Base-by-base conservation (phyloP, 1,140 invertebrate genomes). In the Campoletis sonorensis region DNA sequence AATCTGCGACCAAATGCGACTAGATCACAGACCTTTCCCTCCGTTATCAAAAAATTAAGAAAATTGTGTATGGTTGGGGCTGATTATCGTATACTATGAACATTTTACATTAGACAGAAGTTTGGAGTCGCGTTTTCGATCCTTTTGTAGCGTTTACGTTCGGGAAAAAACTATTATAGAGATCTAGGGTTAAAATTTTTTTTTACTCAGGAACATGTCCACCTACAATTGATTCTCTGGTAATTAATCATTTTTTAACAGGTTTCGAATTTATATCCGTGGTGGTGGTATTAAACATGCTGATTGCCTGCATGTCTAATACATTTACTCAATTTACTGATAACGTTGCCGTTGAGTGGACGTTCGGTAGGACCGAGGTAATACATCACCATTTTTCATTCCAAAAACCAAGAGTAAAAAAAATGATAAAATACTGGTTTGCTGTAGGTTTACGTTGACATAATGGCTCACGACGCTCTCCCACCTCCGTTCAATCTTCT, bases 301-400 rank as follows among this genome's bases (percentile, higher is more conserved):
- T 96, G 33, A 96, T 96, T 83, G 96, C 95, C 5, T 95, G 95
- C 86, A 96, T 96, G 94, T 94, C 95, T 16, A 95, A 95, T 83
- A 95, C 95, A 1, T 96, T 95, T 86, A 95, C 95, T 86, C 90
- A 92, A 84, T 94, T 96, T 4, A 92, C 90, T 1, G 93, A 94
- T 75, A 94, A 94, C 81, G 92, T 94, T 4, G 92, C 93, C 73
- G 91, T 93, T 1, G 94, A 94, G 83, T 94, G 93, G 94, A 93
- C 92, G 0, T 94, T 94, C 81, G 93, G 93, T 0, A 92, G 92
- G 85, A 94, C 94, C 16, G 88, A 93, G 82, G 92, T 93, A 76
- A 4, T 16, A 61, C n/a, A 79, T 80, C 15, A 37, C 15, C 54
- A 64, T 27, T 13, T 30, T 77, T 26, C 21, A 37, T 79, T 45